phyloP scores from a whole-genome alignment of 92 coral and sea anemone species.

The Nematostella vectensis region DNA sequence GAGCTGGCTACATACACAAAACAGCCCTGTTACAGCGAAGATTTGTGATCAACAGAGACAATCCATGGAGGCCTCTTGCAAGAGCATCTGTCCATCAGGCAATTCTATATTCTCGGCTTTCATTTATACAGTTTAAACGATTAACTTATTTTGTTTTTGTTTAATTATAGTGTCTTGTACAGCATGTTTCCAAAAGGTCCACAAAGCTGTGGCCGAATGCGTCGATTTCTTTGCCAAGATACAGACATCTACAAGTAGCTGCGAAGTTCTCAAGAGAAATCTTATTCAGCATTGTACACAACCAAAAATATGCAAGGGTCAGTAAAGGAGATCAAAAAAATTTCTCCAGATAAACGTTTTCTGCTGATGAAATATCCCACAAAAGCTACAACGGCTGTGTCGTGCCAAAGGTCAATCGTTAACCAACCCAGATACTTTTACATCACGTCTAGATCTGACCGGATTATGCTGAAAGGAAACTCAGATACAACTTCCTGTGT shows the following conservation, averaged over 20 bases:
- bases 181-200: constrained; percentile 33
- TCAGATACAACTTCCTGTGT: too few relatives aligned
- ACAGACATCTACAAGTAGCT: constrained; percentile 4
- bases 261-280: constrained; percentile 16
- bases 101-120: too few relatives aligned
- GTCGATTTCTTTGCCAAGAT: constrained; percentile 21
- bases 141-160: neutral
- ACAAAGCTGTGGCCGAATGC: constrained; percentile 35
- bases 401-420: too few relatives aligned
- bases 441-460: too few relatives aligned
- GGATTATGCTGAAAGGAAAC: too few relatives aligned
- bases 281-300: constrained; percentile 18
- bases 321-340: neutral
- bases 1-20: neutral
- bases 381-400: neutral
- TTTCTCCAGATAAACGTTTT: neutral
- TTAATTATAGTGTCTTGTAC: constrained; percentile 34
- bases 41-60: constrained; percentile 9
- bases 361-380: neutral
- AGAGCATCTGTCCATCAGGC: constrained; percentile 3
- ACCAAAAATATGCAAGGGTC: constrained; percentile 15
- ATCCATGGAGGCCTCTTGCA: constrained; percentile 4
- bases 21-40: neutral
- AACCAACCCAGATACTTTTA: too few relatives aligned
- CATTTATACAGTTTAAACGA: neutral